Base-by-base conservation (phyloP, 1,140 invertebrate species). In the Aphelenchoides besseyi region DNA sequence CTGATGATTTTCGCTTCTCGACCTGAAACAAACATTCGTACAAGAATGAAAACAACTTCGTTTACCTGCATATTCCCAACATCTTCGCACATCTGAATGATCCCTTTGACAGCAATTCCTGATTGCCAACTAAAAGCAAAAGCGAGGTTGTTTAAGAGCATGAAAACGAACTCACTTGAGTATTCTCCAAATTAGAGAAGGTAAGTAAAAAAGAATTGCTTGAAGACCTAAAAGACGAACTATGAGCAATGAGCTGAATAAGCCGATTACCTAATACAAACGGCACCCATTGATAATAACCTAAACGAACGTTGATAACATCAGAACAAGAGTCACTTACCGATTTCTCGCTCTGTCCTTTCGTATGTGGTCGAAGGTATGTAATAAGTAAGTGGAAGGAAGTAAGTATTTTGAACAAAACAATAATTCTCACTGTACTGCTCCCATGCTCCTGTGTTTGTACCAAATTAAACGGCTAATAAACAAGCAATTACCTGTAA, bases 121-220 rank as follows among this genome's bases (percentile, higher is more conserved):
- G 83, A 85, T 55, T 83, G 82, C 79, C 83, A 83, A 57, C n/a
- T n/a, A n/a, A n/a, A n/a, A n/a, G n/a, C n/a, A n/a, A n/a, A n/a
- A n/a, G n/a, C n/a, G n/a, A n/a, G n/a, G n/a, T n/a, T n/a, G n/a
- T n/a, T n/a, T n/a, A n/a, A n/a, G n/a, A n/a, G n/a, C n/a, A n/a
- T n/a, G n/a, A n/a, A n/a, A n/a, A n/a, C n/a, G n/a, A n/a, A n/a
- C n/a, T n/a, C n/a, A n/a, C n/a, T 83, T 84, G 3, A 85, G 72
- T 18, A 85, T 76, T 36, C 81, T 52, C 88, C 88, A 88, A 30
- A 88, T 68, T 26, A 85, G 85, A 5, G 85, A 82, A 2, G 88
- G 87, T 54, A 85, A 72, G 72, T 87, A 88, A 79, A 88, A 88
- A 28, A 87, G 68, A 69, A 88, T 91, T 8, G 88, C 86, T 79